Evolutionary conservation across 2,797 vertebrate genomes (phyloP).

Genomic region (Ibycter americanus): DNA sequence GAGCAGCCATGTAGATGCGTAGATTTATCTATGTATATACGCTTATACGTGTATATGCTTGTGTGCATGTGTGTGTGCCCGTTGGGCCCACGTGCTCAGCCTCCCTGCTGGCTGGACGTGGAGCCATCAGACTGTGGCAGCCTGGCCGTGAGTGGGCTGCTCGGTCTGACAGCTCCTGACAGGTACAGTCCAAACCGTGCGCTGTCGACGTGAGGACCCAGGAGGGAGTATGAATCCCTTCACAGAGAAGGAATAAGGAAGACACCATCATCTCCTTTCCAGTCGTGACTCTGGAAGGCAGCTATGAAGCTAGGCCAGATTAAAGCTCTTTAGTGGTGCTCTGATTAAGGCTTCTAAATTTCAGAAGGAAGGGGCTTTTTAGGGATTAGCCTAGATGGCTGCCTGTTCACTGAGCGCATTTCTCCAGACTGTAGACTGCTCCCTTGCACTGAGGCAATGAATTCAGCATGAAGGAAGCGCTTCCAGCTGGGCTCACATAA

Average conservation of each 20-base stretch:
- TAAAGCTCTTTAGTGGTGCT: neutral
- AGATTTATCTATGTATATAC: neutral
- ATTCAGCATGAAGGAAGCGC: neutral
- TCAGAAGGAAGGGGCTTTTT: neutral
- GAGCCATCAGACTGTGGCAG: neutral
- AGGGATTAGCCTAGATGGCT: neutral
- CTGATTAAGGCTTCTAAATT: neutral
- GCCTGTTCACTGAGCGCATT: neutral
- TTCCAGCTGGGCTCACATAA: neutral
- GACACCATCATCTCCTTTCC: neutral
- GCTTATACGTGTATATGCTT: too few relatives aligned
- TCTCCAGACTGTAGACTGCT: neutral
- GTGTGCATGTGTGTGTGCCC: neutral
- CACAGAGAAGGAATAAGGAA: neutral
- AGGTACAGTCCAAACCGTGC: neutral
- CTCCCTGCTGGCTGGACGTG: neutral
- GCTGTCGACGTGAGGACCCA: neutral
- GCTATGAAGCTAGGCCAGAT: neutral
- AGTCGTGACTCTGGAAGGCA: neutral
- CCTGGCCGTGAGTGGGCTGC: accelerated
- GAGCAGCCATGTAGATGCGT: neutral
- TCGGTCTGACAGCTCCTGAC: neutral
- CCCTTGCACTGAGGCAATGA: neutral
- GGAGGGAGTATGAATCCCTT: neutral
- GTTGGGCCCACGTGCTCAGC: accelerated